Evolutionary conservation across 2,113 vertebrate species (phyloP).

Genomic region (Anser cygnoides): DNA sequence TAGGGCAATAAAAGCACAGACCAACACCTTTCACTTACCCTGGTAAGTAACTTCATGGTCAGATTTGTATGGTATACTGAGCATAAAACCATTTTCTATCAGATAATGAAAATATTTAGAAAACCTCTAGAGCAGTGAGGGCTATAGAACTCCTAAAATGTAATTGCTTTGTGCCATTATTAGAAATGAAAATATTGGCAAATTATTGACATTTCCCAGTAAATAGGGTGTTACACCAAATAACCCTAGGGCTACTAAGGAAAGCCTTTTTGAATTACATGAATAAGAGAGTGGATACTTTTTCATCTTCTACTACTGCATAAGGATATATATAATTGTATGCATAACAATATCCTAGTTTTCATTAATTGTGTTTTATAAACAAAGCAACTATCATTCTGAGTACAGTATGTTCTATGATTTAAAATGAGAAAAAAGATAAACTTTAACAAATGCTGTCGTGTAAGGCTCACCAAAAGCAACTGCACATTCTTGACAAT

Average conservation of each 20-base stretch:
- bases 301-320: neutral
- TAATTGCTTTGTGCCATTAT: slow-evolving; percentile 65
- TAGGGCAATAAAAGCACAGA: slow-evolving; percentile 82
- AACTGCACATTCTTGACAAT: neutral
- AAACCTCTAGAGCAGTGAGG: slow-evolving; percentile 65
- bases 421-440: neutral
- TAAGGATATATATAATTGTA: neutral
- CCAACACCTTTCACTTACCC: slow-evolving; percentile 69
- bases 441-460: neutral
- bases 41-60: slow-evolving; percentile 76
- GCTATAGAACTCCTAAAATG: slow-evolving; percentile 65
- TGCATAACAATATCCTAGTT: neutral
- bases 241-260: neutral
- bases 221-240: slow-evolving; percentile 9
- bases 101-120: slow-evolving; percentile 72
- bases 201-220: neutral
- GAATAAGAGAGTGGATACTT: neutral
- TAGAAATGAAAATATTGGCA: slow-evolving; percentile 48
- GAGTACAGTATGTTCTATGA: neutral
- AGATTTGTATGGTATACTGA: slow-evolving; percentile 77
- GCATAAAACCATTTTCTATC: slow-evolving; percentile 80
- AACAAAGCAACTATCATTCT: neutral
- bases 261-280: neutral
- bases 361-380: neutral
- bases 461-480: neutral